phyloP scores from a whole-genome alignment of 2,113 vertebrate genomes.

The Gavialis gangeticus region DNA sequence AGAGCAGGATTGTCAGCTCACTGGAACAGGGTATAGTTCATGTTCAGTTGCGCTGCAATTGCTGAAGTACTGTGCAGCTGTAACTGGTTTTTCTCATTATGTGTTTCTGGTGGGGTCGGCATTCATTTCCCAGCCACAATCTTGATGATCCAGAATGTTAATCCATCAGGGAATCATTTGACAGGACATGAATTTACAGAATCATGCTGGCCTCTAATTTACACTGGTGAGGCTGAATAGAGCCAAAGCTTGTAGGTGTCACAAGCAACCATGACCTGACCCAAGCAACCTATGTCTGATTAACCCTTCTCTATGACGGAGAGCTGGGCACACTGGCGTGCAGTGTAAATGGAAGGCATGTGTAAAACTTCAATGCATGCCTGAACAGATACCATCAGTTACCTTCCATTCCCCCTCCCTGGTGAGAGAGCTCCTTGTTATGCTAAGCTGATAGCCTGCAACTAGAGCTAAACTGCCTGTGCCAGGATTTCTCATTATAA shows the following conservation, averaged over 20 bases:
- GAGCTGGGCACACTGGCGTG: not conserved
- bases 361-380: not conserved
- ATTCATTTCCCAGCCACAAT: rapidly evolving
- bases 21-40: not conserved
- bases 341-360: not conserved
- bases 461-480: not conserved
- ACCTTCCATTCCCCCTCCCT: not conserved
- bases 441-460: not conserved
- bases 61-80: not conserved
- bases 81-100: not conserved
- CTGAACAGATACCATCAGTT: not conserved
- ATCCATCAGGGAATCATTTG: not conserved
- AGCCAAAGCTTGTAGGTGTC: not conserved
- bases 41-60: not conserved
- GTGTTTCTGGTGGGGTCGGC: rapidly evolving
- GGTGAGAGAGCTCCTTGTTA: not conserved
- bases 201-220: not conserved
- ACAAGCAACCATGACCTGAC: not conserved
- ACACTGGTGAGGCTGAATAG: not conserved
- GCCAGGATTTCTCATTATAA: not conserved
- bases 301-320: not conserved
- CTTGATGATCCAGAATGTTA: not conserved
- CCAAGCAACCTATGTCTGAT: rapidly evolving
- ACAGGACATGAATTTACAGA: not conserved
- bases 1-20: rapidly evolving